Evolutionary conservation across 2,113 vertebrate species (phyloP), one percentile per base, ranked within the genome.

Genomic region (Corythoichthys intestinalis): DNA sequence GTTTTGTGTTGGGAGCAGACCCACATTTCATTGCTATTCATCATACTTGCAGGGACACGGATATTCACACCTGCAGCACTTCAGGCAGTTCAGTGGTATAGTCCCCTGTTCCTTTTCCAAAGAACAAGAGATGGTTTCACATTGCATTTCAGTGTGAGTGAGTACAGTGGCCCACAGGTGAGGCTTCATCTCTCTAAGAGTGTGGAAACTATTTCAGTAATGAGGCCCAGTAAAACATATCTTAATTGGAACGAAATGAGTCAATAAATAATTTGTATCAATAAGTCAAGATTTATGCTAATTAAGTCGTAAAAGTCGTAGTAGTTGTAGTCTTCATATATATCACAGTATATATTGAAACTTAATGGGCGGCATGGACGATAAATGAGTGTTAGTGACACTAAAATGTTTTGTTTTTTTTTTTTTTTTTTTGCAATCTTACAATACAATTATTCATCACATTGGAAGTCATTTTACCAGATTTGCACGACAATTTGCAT

Each of bases 51-150:
- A 57, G 83, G 68, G 84, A 89, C 81, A 87, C 75, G 90, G 84
- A 89, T 87, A 88, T 74, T 88, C 57, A n/a, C 94, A 95, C 93
- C 93, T 94, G 94, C 71, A 90, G 2, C 75, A 85, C 91, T 89
- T 81, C 88, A 91, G 92, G 93, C 91, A 60, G 77, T 88, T 87
- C 65, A 85, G 84, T 86, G 85, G 87, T 50, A 73, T 76, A 57
- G 41, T 84, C 87, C 85, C 83, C 88, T 78, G 79, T 90, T 80
- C 64, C 72, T 79, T 84, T 86, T 84, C 79, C 85, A 83, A 78
- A 86, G 75, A 85, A 79, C 71, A 90, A 83, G 63, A 78, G 6
- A 60, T 74, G 90, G 90, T 91, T 89, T 93, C 91, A 90, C 87
- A 74, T 94, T 92, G 89, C 91, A 88, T 88, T 89, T 56, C 1